A percentile compares a stretch with the other conserved stretches of the same genome.
Conservation (phyloP, 2,797 vertebrate species). For the Myotis findleyi region DNA sequence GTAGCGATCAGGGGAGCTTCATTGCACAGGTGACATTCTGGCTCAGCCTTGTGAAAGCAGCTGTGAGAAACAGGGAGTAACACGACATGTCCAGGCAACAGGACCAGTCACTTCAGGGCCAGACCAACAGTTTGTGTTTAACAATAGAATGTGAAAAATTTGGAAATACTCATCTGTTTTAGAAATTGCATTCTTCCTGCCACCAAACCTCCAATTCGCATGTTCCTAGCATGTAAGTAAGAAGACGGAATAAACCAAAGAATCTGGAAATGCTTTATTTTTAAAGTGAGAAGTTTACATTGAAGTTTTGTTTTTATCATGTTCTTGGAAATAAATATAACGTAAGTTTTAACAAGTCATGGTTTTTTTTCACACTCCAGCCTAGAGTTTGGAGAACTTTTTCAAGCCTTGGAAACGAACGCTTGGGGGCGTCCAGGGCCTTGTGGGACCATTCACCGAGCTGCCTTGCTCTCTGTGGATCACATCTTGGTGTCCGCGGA, state of each 20-base stretch:
- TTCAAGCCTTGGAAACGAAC: neutral
- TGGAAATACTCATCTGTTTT: neutral
- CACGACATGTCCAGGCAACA: rapidly evolving
- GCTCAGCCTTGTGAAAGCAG: neutral
- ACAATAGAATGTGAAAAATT: neutral
- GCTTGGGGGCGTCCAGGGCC: neutral
- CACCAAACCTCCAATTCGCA: neutral
- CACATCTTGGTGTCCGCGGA: neutral
- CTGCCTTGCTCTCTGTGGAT: neutral
- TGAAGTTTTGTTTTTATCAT: neutral
- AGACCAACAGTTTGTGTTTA: neutral
- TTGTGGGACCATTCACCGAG: neutral
- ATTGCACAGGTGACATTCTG: neutral
- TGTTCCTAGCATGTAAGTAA: neutral
- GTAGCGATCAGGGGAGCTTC: neutral
- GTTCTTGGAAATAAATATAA: neutral
- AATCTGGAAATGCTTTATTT: neutral
- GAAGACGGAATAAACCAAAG: neutral
- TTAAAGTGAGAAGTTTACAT: neutral
- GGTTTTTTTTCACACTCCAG: neutral
- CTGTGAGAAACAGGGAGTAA: neutral
- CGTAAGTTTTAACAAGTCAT: neutral
- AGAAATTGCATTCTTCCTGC: neutral
- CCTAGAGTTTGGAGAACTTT: neutral
- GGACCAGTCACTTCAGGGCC: neutral